Percentiles rank a stretch among this genome's conserved stretches.
These are phyloP conservation scores for Scelioninae gen. 1 DNA, from an alignment of 2,888 invertebrate species.

Conservation along the genomic window DNA sequence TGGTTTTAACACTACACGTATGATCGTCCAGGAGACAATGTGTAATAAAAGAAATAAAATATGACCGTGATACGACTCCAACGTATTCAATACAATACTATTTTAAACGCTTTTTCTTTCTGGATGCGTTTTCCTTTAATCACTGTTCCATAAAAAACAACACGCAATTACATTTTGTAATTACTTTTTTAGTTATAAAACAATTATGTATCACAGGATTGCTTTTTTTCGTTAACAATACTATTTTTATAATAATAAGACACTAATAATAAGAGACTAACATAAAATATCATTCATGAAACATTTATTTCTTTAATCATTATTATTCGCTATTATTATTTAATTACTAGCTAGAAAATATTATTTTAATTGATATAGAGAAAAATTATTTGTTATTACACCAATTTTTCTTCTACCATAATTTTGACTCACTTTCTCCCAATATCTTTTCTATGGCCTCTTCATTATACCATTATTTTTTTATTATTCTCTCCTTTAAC, in stretches of 20 bases:
- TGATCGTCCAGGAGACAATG: slow-evolving; percentile 5
- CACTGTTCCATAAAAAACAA: slow-evolving; percentile 23
- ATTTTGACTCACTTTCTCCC: slow-evolving; percentile 23
- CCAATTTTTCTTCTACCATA: slow-evolving; percentile 4
- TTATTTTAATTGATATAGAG: neutral
- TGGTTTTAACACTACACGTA: no score
- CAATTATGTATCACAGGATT: slow-evolving; percentile 13
- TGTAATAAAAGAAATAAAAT: slow-evolving; percentile 24
- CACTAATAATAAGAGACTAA: neutral
- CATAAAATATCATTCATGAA: neutral
- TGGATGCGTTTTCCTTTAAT: slow-evolving; percentile 38
- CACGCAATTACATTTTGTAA: slow-evolving; percentile 50
- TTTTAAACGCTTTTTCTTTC: slow-evolving; percentile 38
- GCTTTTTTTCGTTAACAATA: slow-evolving; percentile 31
- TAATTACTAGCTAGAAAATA: neutral
- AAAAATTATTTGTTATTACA: neutral
- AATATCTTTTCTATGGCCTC: slow-evolving; percentile 1
- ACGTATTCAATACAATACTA: slow-evolving; percentile 11
- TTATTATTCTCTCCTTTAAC: no score
- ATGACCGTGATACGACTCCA: neutral
- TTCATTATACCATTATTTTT: neutral
- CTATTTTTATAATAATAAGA: neutral
- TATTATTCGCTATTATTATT: neutral
- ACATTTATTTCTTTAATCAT: neutral
- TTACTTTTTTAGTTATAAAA: slow-evolving; percentile 36